These are phyloP conservation scores for Athalia circularis DNA, from an alignment of 2,888 invertebrate genomes.

Conservation along the genomic window DNA sequence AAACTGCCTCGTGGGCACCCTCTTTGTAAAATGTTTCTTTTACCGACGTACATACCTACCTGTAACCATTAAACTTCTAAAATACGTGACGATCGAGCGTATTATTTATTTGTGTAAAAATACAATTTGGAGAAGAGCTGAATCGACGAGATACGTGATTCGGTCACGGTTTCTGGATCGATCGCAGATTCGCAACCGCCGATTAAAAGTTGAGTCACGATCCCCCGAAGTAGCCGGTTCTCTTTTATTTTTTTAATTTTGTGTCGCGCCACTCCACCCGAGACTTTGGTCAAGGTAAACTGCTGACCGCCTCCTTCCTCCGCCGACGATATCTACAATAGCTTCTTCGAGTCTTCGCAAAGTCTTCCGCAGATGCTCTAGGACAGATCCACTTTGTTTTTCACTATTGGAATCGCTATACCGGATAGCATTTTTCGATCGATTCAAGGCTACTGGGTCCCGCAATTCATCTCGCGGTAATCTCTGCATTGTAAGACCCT, in stretches of 20 bases:
- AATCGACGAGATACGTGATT: too few relatives aligned
- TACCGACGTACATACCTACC: too few relatives aligned
- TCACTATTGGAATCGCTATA: background rate
- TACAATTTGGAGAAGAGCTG: too few relatives aligned
- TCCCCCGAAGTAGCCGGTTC: constrained; percentile 13
- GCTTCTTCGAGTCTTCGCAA: constrained; percentile 19
- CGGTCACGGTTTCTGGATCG: background rate
- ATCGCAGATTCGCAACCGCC: background rate
- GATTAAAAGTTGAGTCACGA: constrained; percentile 30
- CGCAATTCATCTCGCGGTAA: background rate
- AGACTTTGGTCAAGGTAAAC: constrained; percentile 43
- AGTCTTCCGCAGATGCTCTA: constrained; percentile 36
- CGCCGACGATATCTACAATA: constrained; percentile 11
- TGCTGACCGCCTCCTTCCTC: background rate
- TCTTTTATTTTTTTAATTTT: constrained; percentile 31
- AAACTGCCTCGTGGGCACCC: too few relatives aligned
- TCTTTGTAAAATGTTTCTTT: too few relatives aligned
- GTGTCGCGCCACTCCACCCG: constrained; percentile 12
- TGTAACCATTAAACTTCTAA: background rate
- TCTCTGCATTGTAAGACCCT: too few relatives aligned
- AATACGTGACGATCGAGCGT: background rate
- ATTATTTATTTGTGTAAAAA: too few relatives aligned
- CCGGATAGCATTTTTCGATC: background rate
- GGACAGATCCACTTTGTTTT: background rate
- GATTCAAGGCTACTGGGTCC: constrained; percentile 11